phyloP scores from a whole-genome alignment of 2,888 invertebrate genomes.

The Oscheius myriophilus region DNA sequence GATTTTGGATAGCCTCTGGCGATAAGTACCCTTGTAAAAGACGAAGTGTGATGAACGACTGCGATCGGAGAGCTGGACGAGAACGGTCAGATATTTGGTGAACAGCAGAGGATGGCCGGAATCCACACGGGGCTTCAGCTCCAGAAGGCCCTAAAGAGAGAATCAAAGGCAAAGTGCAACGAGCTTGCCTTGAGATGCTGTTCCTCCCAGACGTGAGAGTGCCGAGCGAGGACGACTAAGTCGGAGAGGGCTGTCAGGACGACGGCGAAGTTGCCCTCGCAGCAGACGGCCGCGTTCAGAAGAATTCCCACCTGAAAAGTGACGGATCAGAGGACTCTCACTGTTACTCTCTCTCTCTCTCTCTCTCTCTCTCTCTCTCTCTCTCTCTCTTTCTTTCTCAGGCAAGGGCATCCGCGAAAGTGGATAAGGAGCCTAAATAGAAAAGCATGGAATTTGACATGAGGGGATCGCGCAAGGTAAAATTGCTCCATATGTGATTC shows the following conservation, averaged over 20 bases:
- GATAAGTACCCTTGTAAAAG: conserved; percentile 8
- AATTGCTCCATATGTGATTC: too few relatives aligned
- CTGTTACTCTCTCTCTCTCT: too few relatives aligned
- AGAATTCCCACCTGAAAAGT: conserved; percentile 11
- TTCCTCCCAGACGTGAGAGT: conserved; percentile 52
- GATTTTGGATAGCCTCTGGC: not conserved
- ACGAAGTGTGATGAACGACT: not conserved
- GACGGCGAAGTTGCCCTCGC: conserved; percentile 17
- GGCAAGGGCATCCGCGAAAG: too few relatives aligned
- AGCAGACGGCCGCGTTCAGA: conserved; percentile 2
- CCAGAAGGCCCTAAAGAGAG: conserved; percentile 9
- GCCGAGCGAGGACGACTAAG: conserved; percentile 37
- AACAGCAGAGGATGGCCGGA: not conserved
- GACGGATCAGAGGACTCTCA: too few relatives aligned
- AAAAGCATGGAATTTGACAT: too few relatives aligned
- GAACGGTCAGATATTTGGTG: conserved; percentile 13
- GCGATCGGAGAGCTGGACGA: conserved; percentile 12
- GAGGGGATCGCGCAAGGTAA: too few relatives aligned
- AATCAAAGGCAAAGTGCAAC: not conserved
- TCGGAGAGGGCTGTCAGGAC: conserved; percentile 31
- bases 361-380: not conserved
- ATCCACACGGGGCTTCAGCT: conserved; percentile 15
- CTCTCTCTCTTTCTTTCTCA: not conserved
- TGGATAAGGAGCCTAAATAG: too few relatives aligned
- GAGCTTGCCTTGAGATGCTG: conserved; percentile 42